Evolutionary conservation across 2,113 vertebrate genomes (phyloP).

Genomic region (Vombatus ursinus): DNA sequence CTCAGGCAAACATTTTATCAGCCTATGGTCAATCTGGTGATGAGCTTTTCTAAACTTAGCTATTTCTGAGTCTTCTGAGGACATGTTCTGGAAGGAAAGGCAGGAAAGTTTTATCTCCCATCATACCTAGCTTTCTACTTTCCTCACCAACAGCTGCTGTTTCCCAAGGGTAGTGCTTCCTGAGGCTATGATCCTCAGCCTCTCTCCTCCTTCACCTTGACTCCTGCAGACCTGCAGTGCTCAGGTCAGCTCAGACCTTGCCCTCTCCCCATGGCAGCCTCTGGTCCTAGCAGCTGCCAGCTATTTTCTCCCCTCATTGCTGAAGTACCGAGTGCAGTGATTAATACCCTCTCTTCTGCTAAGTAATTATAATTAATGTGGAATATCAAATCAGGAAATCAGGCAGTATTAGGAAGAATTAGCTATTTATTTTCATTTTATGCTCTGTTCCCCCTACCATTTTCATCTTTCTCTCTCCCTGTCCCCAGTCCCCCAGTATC

Average conservation of each 20-base stretch:
- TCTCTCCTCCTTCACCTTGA: neutral
- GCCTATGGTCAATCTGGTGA: neutral
- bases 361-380: constrained; percentile 87
- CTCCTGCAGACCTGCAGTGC: neutral
- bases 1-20: neutral
- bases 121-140: neutral
- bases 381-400: constrained; percentile 86
- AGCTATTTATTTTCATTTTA: constrained; percentile 86
- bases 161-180: neutral
- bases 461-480: constrained; percentile 33
- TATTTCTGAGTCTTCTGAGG: neutral
- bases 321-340: constrained; percentile 79
- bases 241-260: neutral
- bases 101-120: neutral
- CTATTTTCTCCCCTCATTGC: constrained; percentile 68
- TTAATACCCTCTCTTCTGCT: constrained; percentile 83
- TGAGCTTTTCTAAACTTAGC: neutral
- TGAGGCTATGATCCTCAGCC: neutral
- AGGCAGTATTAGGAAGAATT: constrained; percentile 85
- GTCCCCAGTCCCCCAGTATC: constrained; percentile 69
- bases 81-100: neutral
- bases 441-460: constrained; percentile 28
- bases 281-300: constrained; percentile 60
- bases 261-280: neutral
- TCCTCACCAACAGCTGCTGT: neutral